Percentiles rank a stretch among this genome's conserved stretches.
phyloP scores from a whole-genome alignment of 1,140 invertebrate species.

The Oryzaephilus surinamensis region DNA sequence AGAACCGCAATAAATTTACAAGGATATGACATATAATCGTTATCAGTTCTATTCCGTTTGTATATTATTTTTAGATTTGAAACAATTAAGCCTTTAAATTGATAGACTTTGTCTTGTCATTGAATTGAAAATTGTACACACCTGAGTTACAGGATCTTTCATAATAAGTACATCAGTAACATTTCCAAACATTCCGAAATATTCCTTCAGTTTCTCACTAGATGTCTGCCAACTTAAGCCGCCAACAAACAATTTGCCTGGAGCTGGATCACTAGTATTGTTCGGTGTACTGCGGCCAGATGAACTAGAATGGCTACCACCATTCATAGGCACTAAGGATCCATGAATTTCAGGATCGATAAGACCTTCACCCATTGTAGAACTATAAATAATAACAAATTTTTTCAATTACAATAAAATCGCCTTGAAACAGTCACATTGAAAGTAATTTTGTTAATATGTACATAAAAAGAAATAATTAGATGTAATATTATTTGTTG shows the following conservation, averaged over 20 bases:
- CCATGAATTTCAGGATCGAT: slow-evolving; percentile 53
- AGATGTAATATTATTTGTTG: neutral
- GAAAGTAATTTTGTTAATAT: neutral
- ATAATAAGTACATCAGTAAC: slow-evolving; percentile 89
- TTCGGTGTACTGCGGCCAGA: slow-evolving; percentile 67
- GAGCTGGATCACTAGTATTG: slow-evolving; percentile 59
- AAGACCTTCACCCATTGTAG: slow-evolving; percentile 36
- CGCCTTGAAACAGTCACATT: slow-evolving; percentile 5
- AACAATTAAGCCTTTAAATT: too few relatives aligned
- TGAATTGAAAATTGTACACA: slow-evolving; percentile 31
- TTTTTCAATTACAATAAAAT: too few relatives aligned
- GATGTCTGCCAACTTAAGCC: slow-evolving; percentile 87
- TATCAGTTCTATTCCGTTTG: too few relatives aligned
- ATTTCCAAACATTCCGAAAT: slow-evolving; percentile 83
- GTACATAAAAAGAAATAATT: neutral
- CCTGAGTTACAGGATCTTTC: slow-evolving; percentile 90
- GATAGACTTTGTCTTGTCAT: neutral
- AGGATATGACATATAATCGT: too few relatives aligned
- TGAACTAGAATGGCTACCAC: slow-evolving; percentile 50
- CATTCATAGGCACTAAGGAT: slow-evolving; percentile 44
- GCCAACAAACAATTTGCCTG: slow-evolving; percentile 82
- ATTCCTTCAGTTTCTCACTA: slow-evolving; percentile 78
- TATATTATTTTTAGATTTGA: too few relatives aligned
- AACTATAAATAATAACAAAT: slow-evolving; percentile 25
- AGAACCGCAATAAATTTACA: too few relatives aligned